phyloP scores from a whole-genome alignment of 2,113 vertebrate species.

The Numenius arquata region DNA sequence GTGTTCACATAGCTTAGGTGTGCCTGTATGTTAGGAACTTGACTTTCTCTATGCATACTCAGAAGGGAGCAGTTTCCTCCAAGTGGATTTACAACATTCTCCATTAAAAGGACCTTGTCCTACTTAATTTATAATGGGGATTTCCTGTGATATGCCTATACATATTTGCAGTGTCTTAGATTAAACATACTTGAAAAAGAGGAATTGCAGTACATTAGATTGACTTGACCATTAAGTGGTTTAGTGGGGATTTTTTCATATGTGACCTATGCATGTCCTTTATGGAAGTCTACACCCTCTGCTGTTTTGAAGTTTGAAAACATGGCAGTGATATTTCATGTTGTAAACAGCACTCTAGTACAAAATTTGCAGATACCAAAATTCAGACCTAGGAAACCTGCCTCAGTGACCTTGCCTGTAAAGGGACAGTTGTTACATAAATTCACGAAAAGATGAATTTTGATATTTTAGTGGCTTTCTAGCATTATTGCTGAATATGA shows the following conservation, averaged over 20 bases:
- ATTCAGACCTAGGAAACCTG: neutral
- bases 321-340: neutral
- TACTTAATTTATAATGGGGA: neutral
- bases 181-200: neutral
- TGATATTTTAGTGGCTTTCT: neutral
- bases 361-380: neutral
- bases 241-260: neutral
- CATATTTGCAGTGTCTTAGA: accelerated
- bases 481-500: neutral
- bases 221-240: neutral
- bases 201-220: neutral
- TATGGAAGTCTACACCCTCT: neutral
- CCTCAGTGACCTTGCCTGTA: neutral
- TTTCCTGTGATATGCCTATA: neutral
- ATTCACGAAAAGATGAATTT: neutral
- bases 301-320: neutral
- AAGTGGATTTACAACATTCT: neutral
- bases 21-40: neutral
- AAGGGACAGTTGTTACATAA: neutral
- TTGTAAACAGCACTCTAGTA: neutral
- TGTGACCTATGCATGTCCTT: neutral
- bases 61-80: neutral
- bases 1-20: neutral
- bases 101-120: neutral
- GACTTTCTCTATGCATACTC: neutral